Conservation (phyloP, 2,888 invertebrate genomes). For the Eubasilissa splendida region DNA sequence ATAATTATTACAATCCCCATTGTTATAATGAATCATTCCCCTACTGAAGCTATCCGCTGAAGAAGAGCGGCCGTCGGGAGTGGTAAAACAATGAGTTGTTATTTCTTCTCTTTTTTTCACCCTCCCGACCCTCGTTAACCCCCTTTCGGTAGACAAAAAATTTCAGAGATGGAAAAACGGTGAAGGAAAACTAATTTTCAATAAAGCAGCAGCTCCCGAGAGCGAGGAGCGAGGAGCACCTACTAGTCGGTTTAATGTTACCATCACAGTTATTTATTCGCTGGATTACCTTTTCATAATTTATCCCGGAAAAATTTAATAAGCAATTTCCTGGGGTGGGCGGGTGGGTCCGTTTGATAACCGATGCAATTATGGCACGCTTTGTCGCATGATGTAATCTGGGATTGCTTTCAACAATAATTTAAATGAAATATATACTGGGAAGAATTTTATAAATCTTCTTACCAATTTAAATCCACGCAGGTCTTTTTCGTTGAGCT, state of each 20-base stretch:
- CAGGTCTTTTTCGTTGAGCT: neutral
- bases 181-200: constrained; percentile 55
- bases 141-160: constrained; percentile 46
- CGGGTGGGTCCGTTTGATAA: constrained; percentile 10
- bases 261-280: constrained; percentile 53
- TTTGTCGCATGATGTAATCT: constrained; percentile 5
- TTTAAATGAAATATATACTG: constrained; percentile 2
- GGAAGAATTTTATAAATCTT: neutral
- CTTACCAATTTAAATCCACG: constrained; percentile 12
- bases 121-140: constrained; percentile 12
- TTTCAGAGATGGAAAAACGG: constrained; percentile 40
- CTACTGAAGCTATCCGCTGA: too few species aligned
- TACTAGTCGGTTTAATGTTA: constrained; percentile 48
- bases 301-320: constrained; percentile 20
- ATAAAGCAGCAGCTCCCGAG: constrained; percentile 48
- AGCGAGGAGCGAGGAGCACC: constrained; percentile 12
- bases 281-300: constrained; percentile 45
- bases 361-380: constrained; percentile 37
- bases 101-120: neutral
- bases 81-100: constrained; percentile 33
- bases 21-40: constrained; percentile 23
- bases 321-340: constrained; percentile 5
- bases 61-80: neutral
- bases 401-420: constrained; percentile 2
- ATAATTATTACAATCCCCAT: neutral